These are phyloP conservation scores for Enteromius fasciolatus DNA, from an alignment of 2,797 vertebrate species.

Conservation along the genomic window DNA sequence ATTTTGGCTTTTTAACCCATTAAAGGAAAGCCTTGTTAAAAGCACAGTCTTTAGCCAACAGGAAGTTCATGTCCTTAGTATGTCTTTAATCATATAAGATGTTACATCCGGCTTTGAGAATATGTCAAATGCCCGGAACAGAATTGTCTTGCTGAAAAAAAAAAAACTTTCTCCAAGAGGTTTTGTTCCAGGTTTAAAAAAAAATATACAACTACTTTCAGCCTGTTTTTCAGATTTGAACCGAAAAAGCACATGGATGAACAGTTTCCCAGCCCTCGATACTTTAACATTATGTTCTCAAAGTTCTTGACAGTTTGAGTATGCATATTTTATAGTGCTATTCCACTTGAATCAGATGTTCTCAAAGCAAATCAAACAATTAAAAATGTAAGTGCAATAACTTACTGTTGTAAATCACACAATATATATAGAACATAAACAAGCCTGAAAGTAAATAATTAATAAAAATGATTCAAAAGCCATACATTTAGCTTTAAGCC, in stretches of 20 bases:
- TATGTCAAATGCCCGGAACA: conserved; percentile 37
- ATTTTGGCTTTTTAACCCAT: conserved; percentile 33
- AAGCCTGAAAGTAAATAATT: conserved; percentile 69
- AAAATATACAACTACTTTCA: conserved; percentile 4
- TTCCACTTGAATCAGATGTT: conserved; percentile 39
- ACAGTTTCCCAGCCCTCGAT: not conserved
- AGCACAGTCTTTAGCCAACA: conserved; percentile 13
- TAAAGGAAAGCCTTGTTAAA: conserved; percentile 33
- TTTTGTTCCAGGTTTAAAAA: not conserved
- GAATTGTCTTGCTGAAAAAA: conserved; percentile 31
- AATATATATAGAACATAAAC: conserved; percentile 70
- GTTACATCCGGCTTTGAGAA: conserved; percentile 45
- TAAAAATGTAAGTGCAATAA: conserved; percentile 84
- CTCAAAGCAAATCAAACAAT: conserved; percentile 37
- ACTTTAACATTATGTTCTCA: conserved; percentile 3
- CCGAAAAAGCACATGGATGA: not conserved
- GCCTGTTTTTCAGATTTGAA: conserved; percentile 4
- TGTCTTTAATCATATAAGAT: conserved; percentile 32
- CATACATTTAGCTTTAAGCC: conserved; percentile 70
- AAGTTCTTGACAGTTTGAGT: not conserved
- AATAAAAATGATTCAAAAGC: conserved; percentile 70
- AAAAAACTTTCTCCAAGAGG: not conserved
- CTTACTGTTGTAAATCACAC: conserved; percentile 83
- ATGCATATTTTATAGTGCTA: conserved; percentile 45
- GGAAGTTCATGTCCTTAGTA: conserved; percentile 41